Evolutionary conservation across 2,888 invertebrate genomes (phyloP), one percentile per base, ranked within the genome.

Genomic region (Imbricaverruca yamaguchii): DNA sequence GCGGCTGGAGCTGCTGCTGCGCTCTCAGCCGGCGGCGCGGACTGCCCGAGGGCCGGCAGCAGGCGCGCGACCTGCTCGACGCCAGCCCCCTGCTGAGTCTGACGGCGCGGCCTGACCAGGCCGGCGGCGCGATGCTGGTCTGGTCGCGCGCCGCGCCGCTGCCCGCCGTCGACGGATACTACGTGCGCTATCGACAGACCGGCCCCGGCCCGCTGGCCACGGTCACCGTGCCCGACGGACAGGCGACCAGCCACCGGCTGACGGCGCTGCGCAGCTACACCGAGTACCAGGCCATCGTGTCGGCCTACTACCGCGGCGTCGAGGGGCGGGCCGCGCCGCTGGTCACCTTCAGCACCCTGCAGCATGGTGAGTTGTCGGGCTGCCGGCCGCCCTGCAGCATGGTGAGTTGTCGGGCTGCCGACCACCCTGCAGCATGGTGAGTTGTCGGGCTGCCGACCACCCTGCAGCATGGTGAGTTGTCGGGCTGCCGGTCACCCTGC

Each of bases 271-370:
- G 59, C 6, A 23, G 23, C 12, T 12, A 56, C 79, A 57, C 79
- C 1, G 59, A 79, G 23, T 79, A 79, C 79, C 79, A 79, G 79
- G 79, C 59, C 18, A n/a, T 79, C 15, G 79, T 79, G 23, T 57
- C 79, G 18, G 57, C 79, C 11, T 79, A n/a, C 59, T 59, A 25
- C 57, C 13, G 57, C 8, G 79, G 59, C 56, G 59, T 25, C 1
- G 79, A 79, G 25, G 79, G 79, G 0, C 79, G 79, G 9, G 79
- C 79, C 59, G n/a, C 57, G 12, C 59, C 79, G 13, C 79, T 79
- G 57, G 79, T 25, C 25, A 57, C 57, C 23, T 79, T 79, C 59
- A 23, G 23, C 8, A 79, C 79, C 1, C 23, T 25, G 7, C n/a
- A 79, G 25, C 57, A 57, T 12, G 79, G 79, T 79, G 25, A 79